Evolutionary conservation across 2,113 vertebrate genomes (phyloP), one percentile per base, ranked within the genome.

Genomic region (Ictalurus punctatus): DNA sequence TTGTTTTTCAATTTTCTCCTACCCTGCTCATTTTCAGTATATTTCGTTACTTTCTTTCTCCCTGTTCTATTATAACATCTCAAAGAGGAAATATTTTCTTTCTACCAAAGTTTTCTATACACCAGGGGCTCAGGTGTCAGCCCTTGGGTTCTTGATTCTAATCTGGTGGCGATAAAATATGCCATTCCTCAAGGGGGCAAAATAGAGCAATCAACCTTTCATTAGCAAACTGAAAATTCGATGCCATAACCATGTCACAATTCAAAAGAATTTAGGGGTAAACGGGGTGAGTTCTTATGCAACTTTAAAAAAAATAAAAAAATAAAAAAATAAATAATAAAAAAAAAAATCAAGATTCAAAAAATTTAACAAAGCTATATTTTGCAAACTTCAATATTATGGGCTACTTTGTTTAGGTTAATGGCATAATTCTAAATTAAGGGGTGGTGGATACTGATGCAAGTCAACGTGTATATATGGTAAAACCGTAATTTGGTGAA

Each of bases 21-120:
- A 83, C 81, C 58, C 59, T 83, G 34, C 59, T 88, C 67, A 65
- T 82, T 78, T 82, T 54, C 19, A 19, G 6, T 58, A 48, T 25
- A 56, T 54, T 79, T 69, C 13, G 3, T 86, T 2, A 71, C 2
- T 65, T 80, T 80, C 27, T 61, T 61, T 63, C 7, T 48, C 2
- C 37, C 37, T 54, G 27, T 10, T 10, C 16, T 69, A n/a, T 27
- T 67, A 67, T 17, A 17, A 65, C 25, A 67, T 44, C 48, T 84
- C 40, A 37, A 19, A 23, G 37, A 13, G 17, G 19, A 82, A 59
- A 59, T 34, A 81, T 82, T 82, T 58, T 37, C 3, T 83, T 37
- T 73, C 67, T 73, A 54, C 40, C 10, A 5, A 54, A 30, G 10
- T 34, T 85, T 30, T 85, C 12, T 37, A 73, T 27, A 73, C 10